Conservation (phyloP, 2,888 invertebrate species). For the Drosophila mercatorum region DNA sequence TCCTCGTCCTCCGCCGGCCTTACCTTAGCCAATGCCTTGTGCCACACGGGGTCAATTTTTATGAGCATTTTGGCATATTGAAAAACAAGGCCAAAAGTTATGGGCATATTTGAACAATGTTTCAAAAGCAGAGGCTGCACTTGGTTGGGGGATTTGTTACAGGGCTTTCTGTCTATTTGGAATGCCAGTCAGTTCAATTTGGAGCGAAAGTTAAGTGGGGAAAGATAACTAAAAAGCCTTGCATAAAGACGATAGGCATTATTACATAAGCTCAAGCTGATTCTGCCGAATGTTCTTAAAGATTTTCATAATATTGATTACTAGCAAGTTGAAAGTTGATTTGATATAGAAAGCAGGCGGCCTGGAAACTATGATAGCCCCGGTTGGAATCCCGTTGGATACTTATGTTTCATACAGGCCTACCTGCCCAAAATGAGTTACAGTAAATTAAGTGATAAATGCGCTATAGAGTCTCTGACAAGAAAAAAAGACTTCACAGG, state of each 20-base stretch:
- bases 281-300: background rate
- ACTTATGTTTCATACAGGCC: too few relatives aligned
- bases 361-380: too few relatives aligned
- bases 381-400: too few relatives aligned
- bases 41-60: constrained; percentile 73
- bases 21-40: constrained; percentile 13
- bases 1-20: background rate
- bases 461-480: too few relatives aligned
- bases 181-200: background rate
- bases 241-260: too few relatives aligned
- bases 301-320: too few relatives aligned
- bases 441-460: too few relatives aligned
- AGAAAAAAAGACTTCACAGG: too few relatives aligned
- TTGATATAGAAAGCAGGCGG: too few relatives aligned
- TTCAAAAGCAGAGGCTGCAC: constrained; percentile 42
- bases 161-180: background rate
- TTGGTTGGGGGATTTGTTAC: background rate
- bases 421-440: too few relatives aligned
- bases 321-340: too few relatives aligned
- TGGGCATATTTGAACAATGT: constrained; percentile 69
- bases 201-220: constrained; percentile 11
- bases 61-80: constrained; percentile 75
- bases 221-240: background rate
- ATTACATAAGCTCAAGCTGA: too few relatives aligned
- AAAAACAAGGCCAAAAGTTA: constrained; percentile 76